These are phyloP conservation scores for Macropus fuliginosus DNA, from an alignment of 2,797 vertebrate genomes.

Conservation along the genomic window DNA sequence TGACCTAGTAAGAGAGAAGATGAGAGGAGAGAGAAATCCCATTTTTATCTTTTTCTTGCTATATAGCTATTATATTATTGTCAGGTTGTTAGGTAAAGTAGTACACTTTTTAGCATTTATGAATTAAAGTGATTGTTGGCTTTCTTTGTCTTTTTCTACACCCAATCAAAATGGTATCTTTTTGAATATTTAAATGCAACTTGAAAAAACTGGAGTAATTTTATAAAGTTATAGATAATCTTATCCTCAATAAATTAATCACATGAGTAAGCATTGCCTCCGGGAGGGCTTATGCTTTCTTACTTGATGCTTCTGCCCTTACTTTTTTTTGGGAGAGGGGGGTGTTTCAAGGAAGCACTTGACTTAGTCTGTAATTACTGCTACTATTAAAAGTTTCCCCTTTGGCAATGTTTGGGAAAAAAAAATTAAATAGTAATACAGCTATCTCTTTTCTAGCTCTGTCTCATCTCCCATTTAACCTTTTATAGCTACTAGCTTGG, in stretches of 20 bases:
- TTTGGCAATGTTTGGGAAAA: conserved; percentile 15
- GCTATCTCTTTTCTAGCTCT: conserved; percentile 1
- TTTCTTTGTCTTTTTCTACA: too few relatives aligned
- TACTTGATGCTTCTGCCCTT: conserved; percentile 32
- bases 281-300: background rate
- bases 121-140: too few relatives aligned
- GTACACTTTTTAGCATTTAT: too few relatives aligned
- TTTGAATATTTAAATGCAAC: conserved; percentile 20
- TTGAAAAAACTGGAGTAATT: conserved; percentile 33
- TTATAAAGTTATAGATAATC: conserved; percentile 1
- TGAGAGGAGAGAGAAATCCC: background rate
- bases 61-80: background rate
- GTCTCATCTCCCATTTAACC: background rate
- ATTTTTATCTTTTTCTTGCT: conserved; percentile 39
- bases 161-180: conserved; percentile 2
- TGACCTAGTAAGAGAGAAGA: background rate
- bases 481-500: background rate
- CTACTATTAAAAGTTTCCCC: background rate
- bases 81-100: too few relatives aligned
- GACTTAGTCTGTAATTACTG: too few relatives aligned
- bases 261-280: background rate
- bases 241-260: conserved; percentile 38
- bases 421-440: background rate
- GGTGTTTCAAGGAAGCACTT: too few relatives aligned
- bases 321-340: too few relatives aligned